phyloP scores from a whole-genome alignment of 2,888 invertebrate genomes.

The Philereme transversata region DNA sequence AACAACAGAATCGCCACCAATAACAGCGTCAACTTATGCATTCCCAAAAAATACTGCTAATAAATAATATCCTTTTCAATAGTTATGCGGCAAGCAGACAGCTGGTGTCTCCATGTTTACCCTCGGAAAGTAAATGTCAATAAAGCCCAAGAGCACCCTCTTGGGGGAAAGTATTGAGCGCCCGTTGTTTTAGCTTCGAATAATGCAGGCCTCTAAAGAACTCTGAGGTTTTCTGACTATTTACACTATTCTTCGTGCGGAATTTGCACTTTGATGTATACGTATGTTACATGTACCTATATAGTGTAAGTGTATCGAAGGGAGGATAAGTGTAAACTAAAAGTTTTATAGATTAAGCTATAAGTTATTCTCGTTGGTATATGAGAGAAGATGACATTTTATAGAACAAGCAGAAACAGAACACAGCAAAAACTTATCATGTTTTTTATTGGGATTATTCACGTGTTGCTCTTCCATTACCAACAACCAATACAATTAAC shows the following conservation, averaged over 20 bases:
- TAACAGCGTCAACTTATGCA: conserved; percentile 24
- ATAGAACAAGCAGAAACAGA: too few relatives aligned
- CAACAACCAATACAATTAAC: too few relatives aligned
- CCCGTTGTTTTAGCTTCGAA: conserved; percentile 59
- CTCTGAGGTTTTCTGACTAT: conserved; percentile 15
- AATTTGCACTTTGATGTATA: conserved; percentile 2
- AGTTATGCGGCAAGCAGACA: conserved; percentile 54
- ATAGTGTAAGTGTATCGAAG: neutral
- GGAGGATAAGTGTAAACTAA: too few relatives aligned
- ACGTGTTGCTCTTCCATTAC: too few relatives aligned
- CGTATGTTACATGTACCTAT: neutral
- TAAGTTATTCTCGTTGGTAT: too few relatives aligned
- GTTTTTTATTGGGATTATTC: too few relatives aligned
- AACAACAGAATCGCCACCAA: too few relatives aligned
- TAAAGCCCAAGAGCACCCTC: conserved; percentile 73
- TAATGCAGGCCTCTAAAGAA: conserved; percentile 42
- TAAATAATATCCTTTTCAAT: conserved; percentile 50
- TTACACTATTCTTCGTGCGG: conserved; percentile 4
- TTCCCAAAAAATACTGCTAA: conserved; percentile 47
- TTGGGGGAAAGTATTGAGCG: conserved; percentile 62
- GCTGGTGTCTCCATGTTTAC: conserved; percentile 72
- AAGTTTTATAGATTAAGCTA: too few relatives aligned
- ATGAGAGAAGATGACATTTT: too few relatives aligned
- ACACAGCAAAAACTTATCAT: too few relatives aligned
- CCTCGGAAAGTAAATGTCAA: conserved; percentile 81